phyloP scores from a whole-genome alignment of 2,113 vertebrate genomes.

The Ia io region DNA sequence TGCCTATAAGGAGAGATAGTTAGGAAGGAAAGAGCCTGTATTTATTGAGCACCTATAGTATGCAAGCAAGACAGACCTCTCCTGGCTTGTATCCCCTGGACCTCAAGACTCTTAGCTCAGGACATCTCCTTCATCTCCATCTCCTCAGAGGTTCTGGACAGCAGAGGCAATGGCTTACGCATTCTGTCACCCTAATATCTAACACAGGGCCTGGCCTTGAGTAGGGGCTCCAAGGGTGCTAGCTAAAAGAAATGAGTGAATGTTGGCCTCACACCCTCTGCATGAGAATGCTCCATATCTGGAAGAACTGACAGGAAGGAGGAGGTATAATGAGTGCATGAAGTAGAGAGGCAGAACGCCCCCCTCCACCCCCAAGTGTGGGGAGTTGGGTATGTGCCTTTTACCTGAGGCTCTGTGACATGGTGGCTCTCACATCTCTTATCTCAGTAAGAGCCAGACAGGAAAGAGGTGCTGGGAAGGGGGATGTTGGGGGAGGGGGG shows the following conservation, averaged over 20 bases:
- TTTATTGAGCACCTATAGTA: not conserved
- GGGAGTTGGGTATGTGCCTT: not conserved
- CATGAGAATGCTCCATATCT: fast-evolving
- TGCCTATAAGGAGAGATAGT: not conserved
- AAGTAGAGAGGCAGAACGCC: not conserved
- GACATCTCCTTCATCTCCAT: not conserved
- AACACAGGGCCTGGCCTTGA: not conserved
- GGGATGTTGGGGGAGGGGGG: not conserved
- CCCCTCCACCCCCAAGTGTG: fast-evolving
- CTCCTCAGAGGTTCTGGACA: not conserved
- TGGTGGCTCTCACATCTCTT: not conserved
- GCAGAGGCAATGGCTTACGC: not conserved
- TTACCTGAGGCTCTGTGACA: not conserved
- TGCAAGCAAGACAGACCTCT: not conserved
- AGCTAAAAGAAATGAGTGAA: not conserved
- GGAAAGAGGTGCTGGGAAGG: not conserved
- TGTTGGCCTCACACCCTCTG: not conserved
- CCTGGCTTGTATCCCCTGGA: not conserved
- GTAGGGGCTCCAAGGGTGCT: not conserved
- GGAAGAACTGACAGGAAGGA: not conserved
- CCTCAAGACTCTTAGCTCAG: not conserved
- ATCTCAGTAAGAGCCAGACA: not conserved
- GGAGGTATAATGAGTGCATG: fast-evolving
- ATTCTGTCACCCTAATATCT: not conserved
- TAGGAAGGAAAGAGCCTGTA: not conserved